These are phyloP conservation scores for Aphaenogaster ashmeadi DNA, from an alignment of 1,140 invertebrate genomes.

Conservation along the genomic window DNA sequence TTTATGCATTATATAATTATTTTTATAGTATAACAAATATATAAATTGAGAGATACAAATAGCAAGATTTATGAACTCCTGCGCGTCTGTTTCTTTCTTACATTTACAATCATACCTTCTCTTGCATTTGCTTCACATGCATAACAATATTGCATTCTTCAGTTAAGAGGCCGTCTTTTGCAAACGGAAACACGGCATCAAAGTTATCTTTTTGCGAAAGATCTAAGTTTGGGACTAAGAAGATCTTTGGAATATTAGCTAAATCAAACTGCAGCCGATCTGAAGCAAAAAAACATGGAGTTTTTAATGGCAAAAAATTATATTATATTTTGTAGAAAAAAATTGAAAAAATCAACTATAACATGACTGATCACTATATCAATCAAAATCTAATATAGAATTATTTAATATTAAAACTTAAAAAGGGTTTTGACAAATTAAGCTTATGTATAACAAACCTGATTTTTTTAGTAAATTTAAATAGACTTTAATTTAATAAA, in stretches of 20 bases:
- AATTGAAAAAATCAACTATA: slow-evolving; percentile 21
- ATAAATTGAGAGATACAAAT: slow-evolving; percentile 4
- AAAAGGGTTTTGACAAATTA: background rate
- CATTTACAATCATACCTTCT: slow-evolving; percentile 86
- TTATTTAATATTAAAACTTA: background rate
- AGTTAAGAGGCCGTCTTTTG: slow-evolving; percentile 83
- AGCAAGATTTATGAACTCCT: background rate
- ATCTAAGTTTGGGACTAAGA: slow-evolving; percentile 94
- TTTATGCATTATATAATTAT: background rate
- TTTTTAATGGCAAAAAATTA: slow-evolving; percentile 58
- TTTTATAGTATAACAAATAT: background rate
- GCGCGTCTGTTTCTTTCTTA: background rate
- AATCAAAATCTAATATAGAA: slow-evolving; percentile 4
- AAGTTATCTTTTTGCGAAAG: slow-evolving; percentile 95
- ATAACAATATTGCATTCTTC: slow-evolving; percentile 79
- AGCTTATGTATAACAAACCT: background rate
- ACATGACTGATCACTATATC: background rate
- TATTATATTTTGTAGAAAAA: slow-evolving; percentile 31
- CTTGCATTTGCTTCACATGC: slow-evolving; percentile 88
- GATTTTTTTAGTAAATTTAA: slow-evolving; percentile 6
- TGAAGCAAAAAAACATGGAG: slow-evolving; percentile 70
- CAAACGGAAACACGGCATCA: slow-evolving; percentile 93
- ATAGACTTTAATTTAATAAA: background rate
- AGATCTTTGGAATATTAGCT: slow-evolving; percentile 94
- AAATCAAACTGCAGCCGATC: slow-evolving; percentile 88